Evolutionary conservation across 2,888 invertebrate species (phyloP).

Genomic region (Diaperis boleti): DNA sequence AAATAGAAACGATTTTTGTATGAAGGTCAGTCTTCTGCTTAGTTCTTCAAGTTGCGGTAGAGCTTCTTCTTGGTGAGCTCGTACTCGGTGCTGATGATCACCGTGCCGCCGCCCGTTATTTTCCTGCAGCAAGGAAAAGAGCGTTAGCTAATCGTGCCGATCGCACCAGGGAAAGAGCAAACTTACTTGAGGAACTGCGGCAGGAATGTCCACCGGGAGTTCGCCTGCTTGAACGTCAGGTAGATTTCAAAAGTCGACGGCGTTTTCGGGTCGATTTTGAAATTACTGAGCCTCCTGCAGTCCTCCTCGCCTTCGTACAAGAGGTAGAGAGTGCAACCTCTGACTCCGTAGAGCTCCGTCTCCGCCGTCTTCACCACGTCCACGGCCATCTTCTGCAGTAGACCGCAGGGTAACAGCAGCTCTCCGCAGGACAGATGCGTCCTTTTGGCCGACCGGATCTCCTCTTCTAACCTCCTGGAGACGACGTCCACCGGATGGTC

Average conservation of each 20-base stretch:
- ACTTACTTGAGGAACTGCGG: slow-evolving; percentile 93
- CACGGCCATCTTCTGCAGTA: slow-evolving; percentile 82
- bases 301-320: slow-evolving; percentile 81
- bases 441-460: slow-evolving; percentile 84
- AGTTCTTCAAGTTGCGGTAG: slow-evolving; percentile 70
- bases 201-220: slow-evolving; percentile 87
- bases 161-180: too few relatives aligned
- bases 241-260: slow-evolving; percentile 93
- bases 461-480: slow-evolving; percentile 81
- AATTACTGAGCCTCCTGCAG: slow-evolving; percentile 80
- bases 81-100: slow-evolving; percentile 89
- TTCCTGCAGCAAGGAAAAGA: slow-evolving; percentile 71
- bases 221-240: slow-evolving; percentile 88
- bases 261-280: slow-evolving; percentile 88
- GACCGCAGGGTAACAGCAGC: slow-evolving; percentile 85
- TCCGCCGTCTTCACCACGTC: slow-evolving; percentile 86
- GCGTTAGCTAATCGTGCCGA: background rate
- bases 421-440: slow-evolving; percentile 86
- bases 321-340: slow-evolving; percentile 86
- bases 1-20: slow-evolving; percentile 57
- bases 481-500: slow-evolving; percentile 76
- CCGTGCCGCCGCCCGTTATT: slow-evolving; percentile 85
- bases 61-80: slow-evolving; percentile 91
- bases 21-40: slow-evolving; percentile 44
- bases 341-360: slow-evolving; percentile 88